Evolutionary conservation across 1,140 invertebrate genomes (phyloP), one percentile per base, ranked within the genome.

Genomic region (Zaprionus gabonicus): DNA sequence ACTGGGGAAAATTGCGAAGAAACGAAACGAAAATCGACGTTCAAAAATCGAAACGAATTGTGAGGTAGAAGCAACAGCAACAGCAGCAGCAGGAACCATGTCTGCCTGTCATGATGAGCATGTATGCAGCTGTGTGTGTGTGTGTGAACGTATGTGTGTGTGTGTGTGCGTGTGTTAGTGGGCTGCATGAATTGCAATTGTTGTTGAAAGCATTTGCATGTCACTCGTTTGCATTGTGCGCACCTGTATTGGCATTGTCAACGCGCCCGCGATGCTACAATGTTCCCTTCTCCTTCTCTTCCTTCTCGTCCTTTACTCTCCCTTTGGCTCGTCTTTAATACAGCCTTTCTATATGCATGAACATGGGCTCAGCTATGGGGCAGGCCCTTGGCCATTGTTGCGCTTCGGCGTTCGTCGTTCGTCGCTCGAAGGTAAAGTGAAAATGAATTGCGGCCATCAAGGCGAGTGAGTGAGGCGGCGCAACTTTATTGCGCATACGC

Each of bases 121-220:
- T 27, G 46, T 57, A 34, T 62, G 55, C 55, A 46, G 51, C 44
- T 12, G 27, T 44, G 15, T 41, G 44, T 44, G 15, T 41, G 44
- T 4, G 1, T 46, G 44, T 28, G 28, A 31, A 31, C 28, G 28
- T 31, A 31, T 31, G 27, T 28, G 27, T 28, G 27, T 20, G 27
- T 63, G 64, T 36, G 70, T 49, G 56, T 44, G 53, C 36, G 46
- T 49, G 57, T 70, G 67, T 76, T 63, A 15, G 36, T 36, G 51
- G 10, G 31, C 71, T 81, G 85, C 76, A 90, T 90, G 78, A 88
- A 79, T 81, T 88, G 85, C 81, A 88, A 85, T 90, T 90, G 85
- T 90, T 90, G 85, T 90, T 90, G 81, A 90, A 90, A 90, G 85
- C 85, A 90, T 91, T 90, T 90, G 86, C 85, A 90, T 91, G 85